Evolutionary conservation across 1,140 invertebrate genomes (phyloP), one percentile per base, ranked within the genome.

Genomic region (Branchinecta lynchi): DNA sequence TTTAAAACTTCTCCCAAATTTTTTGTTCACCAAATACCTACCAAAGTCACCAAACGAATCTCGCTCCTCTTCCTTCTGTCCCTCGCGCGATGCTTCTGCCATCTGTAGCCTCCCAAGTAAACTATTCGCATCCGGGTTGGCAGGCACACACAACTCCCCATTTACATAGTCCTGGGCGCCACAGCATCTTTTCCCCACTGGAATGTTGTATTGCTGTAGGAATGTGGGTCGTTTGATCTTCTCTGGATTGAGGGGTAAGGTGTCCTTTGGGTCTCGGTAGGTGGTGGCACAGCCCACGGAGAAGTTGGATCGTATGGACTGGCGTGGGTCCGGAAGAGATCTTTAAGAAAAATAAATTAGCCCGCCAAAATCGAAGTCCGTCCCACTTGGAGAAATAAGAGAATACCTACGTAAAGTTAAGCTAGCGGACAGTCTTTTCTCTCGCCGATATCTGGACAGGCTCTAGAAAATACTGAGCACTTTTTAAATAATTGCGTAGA

Each of bases 121-220:
- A 12, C 12, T 60, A 15, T 12, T 15, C 17, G 51, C 17, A 20
- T 60, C 51, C 12, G 12, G 12, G 17, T 20, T 20, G 17, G 12
- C 51, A 60, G 51, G 17, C 12, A 20, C 12, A 60, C 51, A 60
- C 12, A 60, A 20, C 6, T 60, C 51, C 3, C 51, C 51, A 60
- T 60, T 60, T 15, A 60, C 51, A 60, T 60, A 60, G 17, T 60
- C 51, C 6, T 60, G 51, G 32, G 32, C 32, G 17, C 51, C 17
- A 20, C 51, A 60, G 51, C 51, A 60, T 20, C 51, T 12, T 20
- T 60, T 12, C 12, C 51, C 17, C 12, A 60, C 17, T 15, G 51
- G 51, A 60, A 60, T 60, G 51, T 60, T 60, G 17, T 60, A 60
- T 60, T 60, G 51, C 51, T 60, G 51, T 15, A 60, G 51, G 51